Evolutionary conservation across 2,888 invertebrate genomes (phyloP).

Genomic region (Hartigia nigra): DNA sequence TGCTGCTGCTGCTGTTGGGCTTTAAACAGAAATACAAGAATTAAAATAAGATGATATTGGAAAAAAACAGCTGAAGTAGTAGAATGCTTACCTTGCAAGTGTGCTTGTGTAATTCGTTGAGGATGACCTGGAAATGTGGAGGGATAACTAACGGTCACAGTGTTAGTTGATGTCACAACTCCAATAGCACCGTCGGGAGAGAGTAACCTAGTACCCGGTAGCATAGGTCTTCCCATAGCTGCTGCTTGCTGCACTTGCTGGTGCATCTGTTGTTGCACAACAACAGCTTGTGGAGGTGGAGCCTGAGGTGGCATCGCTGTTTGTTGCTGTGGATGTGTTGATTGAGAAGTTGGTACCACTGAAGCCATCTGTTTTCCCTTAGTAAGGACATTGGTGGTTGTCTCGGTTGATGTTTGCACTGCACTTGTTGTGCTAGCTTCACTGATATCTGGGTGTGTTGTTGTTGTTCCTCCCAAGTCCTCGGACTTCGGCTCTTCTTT

Average conservation of each 20-base stretch:
- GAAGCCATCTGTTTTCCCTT: conserved; percentile 46
- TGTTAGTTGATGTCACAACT: conserved; percentile 74
- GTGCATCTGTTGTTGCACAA: conserved; percentile 69
- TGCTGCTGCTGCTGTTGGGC: conserved; percentile 35
- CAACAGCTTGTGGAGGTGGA: conserved; percentile 52
- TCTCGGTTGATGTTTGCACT: conserved; percentile 42
- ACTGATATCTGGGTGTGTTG: conserved; percentile 42
- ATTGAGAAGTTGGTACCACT: conserved; percentile 42
- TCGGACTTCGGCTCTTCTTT: conserved; percentile 54
- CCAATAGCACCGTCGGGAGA: conserved; percentile 74
- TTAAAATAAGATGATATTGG: neutral
- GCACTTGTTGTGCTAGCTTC: conserved; percentile 39
- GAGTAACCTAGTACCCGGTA: conserved; percentile 69
- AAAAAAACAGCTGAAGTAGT: neutral
- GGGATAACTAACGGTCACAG: conserved; percentile 63
- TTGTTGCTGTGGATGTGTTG: conserved; percentile 48
- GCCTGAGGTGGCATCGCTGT: conserved; percentile 60
- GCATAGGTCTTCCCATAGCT: conserved; percentile 70
- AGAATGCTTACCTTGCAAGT: conserved; percentile 55
- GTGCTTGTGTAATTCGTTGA: conserved; percentile 57
- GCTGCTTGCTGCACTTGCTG: conserved; percentile 76
- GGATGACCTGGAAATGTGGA: conserved; percentile 59
- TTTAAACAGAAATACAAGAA: neutral
- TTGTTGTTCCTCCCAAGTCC: conserved; percentile 36
- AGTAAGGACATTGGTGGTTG: conserved; percentile 40